Base-by-base conservation (phyloP, 2,888 invertebrate species). In the Pollenia angustigena region DNA sequence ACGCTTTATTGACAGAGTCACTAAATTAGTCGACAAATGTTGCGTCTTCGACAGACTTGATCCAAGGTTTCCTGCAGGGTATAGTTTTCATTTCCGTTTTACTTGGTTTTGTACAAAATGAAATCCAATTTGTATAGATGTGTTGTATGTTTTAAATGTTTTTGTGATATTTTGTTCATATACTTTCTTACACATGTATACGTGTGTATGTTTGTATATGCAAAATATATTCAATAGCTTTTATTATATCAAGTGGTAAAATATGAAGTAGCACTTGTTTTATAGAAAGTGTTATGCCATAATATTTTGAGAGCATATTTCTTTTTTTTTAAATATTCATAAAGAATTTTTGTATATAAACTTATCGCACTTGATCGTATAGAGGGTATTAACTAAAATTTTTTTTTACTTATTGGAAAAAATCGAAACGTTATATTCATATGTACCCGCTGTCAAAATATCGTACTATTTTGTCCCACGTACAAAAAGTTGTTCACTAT, bases 201-300 rank as follows among this genome's bases (percentile, higher is more conserved):
- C 18, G 46, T 18, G 9, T 48, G 9, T 6, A 50, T 16, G 52
- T n/a, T n/a, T n/a, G n/a, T 60, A 42, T 44, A 76, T 69, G 69
- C 46, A 62, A 81, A 82, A 82, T 76, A 48, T 18, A 71, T 76
- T 76, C 69, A 69, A 82, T 76, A 82, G 69, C 75, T 76, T 82
- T 76, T 62, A 32, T 32, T 32, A 44, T 76, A 52, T 58, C 48
- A 64, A 82, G 68, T 75, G 69, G 60, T n/a, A 62, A 62, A 71
- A 71, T 78, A 48, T 78, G 69, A 79, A 84, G 66, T 72, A 56
- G 48, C 50, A 66, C 72, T 81, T 71, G 62, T 52, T 80, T 66
- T 71, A 78, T 72, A 54, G 58, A 72, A 84, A 84, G 78, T 79
- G 78, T 79, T 79, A 12, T 79, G 83, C 79, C 79, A 79, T 79